Conservation (phyloP, 1,140 invertebrate genomes). For the Melipona quadrifasciata region DNA sequence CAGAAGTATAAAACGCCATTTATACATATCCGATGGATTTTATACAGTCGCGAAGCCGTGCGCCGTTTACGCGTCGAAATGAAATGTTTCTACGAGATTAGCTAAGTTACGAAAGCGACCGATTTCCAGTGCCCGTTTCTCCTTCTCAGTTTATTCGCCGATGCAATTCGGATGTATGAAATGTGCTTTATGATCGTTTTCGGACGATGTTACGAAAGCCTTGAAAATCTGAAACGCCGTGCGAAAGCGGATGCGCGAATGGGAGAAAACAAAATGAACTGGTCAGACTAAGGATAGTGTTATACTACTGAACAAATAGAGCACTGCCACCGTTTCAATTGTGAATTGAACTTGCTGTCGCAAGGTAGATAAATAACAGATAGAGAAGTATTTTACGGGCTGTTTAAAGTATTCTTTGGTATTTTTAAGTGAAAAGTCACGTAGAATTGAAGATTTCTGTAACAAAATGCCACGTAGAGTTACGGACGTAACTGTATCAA, state of each 20-base stretch:
- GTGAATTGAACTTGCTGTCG: neutral
- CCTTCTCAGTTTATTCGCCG: too few species aligned
- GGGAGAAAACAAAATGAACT: neutral
- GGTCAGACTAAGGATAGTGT: constrained; percentile 32
- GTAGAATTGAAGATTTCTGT: neutral
- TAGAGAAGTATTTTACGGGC: neutral
- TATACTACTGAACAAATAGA: constrained; percentile 36
- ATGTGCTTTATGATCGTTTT: neutral
- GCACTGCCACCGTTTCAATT: neutral
- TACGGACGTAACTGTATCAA: too few species aligned
- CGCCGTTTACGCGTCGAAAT: neutral
- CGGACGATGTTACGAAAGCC: too few species aligned
- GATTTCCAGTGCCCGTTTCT: neutral
- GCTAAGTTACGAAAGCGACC: constrained; percentile 3
- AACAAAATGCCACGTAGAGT: too few species aligned
- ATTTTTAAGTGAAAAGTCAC: neutral
- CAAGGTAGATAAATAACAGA: neutral
- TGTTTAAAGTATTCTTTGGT: neutral
- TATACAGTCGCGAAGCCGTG: neutral
- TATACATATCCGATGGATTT: neutral
- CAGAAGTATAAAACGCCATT: constrained; percentile 14
- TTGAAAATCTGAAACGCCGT: neutral
- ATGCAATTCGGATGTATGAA: neutral
- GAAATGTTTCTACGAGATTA: neutral
- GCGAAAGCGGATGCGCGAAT: neutral